Evolutionary conservation across 1,140 invertebrate species (phyloP), one percentile per base, ranked within the genome.

Genomic region (Oppia nitens): DNA sequence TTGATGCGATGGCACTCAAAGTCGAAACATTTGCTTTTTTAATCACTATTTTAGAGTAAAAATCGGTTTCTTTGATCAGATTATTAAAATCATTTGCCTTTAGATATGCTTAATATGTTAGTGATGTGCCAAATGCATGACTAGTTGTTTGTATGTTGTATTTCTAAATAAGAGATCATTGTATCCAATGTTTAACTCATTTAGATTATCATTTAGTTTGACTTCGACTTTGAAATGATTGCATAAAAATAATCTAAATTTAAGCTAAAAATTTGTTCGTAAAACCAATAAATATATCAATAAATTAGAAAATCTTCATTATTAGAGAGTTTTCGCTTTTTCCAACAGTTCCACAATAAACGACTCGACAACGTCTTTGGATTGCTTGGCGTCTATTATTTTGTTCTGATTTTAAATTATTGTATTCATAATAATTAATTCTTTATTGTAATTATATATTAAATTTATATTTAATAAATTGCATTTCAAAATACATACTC

Each of bases 281-380:
- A 6, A 40, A 40, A 9, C 6, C 6, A 40, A 40, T 40, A 17
- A 40, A 17, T 40, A 17, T 40, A 9, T 40, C 6, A 9, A 40
- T 40, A 40, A 6, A 40, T 17, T n/a, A 40, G 52, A 48, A 21
- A 28, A 49, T 27, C 29, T 24, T 54, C 51, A 53, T 25, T 27
- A 23, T 47, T 48, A 3, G n/a, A 50, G 26, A 68, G 85, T 88
- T 75, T 88, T 88, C 69, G 85, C 85, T 73, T 84, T 84, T 72
- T 87, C 84, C 71, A 90, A 74, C 64, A 90, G 77, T 74, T 89
- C 85, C 69, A 84, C 84, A 67, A 88, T 87, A 72, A 90, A 90
- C 81, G 85, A 87, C 83, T 63, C 65, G 3, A 66, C 64, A 24
- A 59, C 52, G 55, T 62, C 57, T 47, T 62, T 47, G 17, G 64